phyloP scores from a whole-genome alignment of 2,113 vertebrate genomes.

The Poeciliopsis turrubarensis region DNA sequence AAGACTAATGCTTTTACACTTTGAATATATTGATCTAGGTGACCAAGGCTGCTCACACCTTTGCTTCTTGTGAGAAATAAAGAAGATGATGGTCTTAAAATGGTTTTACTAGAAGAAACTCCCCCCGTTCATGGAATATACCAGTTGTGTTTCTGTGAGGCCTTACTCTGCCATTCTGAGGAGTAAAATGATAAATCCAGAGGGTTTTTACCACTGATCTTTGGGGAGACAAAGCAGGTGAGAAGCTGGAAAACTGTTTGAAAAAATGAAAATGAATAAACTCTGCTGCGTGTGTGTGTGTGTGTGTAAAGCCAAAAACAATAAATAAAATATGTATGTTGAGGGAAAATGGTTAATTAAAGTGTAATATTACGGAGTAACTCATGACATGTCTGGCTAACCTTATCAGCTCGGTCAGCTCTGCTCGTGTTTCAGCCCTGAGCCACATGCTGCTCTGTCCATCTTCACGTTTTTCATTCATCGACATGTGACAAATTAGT shows the following conservation, averaged over 20 bases:
- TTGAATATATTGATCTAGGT: slow-evolving; percentile 85
- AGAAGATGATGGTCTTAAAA: slow-evolving; percentile 80
- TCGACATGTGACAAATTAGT: slow-evolving; percentile 23
- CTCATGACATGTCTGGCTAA: slow-evolving; percentile 24
- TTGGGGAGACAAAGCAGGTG: slow-evolving; percentile 78
- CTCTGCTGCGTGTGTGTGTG: neutral
- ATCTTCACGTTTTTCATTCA: slow-evolving; percentile 13
- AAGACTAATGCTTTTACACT: slow-evolving; percentile 79
- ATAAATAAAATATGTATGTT: slow-evolving; percentile 10
- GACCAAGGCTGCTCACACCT: slow-evolving; percentile 78
- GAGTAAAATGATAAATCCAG: slow-evolving; percentile 77
- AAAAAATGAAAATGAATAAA: slow-evolving; percentile 18
- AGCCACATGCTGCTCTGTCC: slow-evolving; percentile 6
- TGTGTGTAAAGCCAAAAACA: slow-evolving; percentile 1
- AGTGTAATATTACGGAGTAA: slow-evolving; percentile 21
- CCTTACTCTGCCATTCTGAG: slow-evolving; percentile 74
- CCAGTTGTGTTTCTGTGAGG: slow-evolving; percentile 70
- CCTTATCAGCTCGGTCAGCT: neutral
- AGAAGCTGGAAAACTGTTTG: slow-evolving; percentile 64
- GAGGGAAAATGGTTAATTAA: slow-evolving; percentile 2
- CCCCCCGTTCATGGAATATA: slow-evolving; percentile 73
- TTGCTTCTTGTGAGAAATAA: slow-evolving; percentile 81
- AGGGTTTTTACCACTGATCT: slow-evolving; percentile 77
- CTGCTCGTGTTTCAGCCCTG: slow-evolving; percentile 46
- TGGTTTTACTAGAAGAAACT: slow-evolving; percentile 76